Evolutionary conservation across 1,140 invertebrate genomes (phyloP), one percentile per base, ranked within the genome.

Genomic region (Camponotus vicinus): DNA sequence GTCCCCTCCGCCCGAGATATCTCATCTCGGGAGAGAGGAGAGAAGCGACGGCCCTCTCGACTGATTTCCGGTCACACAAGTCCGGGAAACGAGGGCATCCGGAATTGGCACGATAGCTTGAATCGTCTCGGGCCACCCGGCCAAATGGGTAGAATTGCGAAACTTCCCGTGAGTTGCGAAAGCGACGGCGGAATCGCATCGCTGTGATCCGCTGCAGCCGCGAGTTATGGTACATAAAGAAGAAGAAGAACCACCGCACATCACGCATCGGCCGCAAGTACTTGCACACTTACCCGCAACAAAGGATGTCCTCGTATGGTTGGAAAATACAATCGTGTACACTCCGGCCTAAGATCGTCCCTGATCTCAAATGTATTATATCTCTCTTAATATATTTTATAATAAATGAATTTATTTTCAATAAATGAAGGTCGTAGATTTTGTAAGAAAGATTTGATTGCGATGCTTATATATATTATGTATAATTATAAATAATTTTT

Each of bases 141-240:
- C 64, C 80, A 55, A 63, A 27, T 27, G 66, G 75, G 79, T n/a
- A 49, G 32, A 78, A 84, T 86, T 86, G 85, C 85, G 85, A 83
- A 86, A 86, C 85, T 86, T 86, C 85, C 79, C 79, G 85, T 86
- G 49, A 55, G 34, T 83, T 83, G 67, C 79, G 85, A 86, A 86
- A 86, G 66, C 37, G 52, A 21, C 5, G 52, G 13, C 59, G 77
- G 85, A 86, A 71, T 86, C 57, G 52, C 40, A 79, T 63, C 55
- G 63, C 37, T 34, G 32, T 21, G 67, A 82, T 86, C 57, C 52
- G n/a, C n/a, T 55, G 55, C 42, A 21, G 13, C 40, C 55, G 55
- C 66, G 11, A 61, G 18, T 27, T 27, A 15, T 37, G 70, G 34
- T 21, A 18, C 57, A n/a, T 52, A 52, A 52, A 34, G 78, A 67